Evolutionary conservation across 2,888 invertebrate genomes (phyloP).

Genomic region (Conchocele bisecta): DNA sequence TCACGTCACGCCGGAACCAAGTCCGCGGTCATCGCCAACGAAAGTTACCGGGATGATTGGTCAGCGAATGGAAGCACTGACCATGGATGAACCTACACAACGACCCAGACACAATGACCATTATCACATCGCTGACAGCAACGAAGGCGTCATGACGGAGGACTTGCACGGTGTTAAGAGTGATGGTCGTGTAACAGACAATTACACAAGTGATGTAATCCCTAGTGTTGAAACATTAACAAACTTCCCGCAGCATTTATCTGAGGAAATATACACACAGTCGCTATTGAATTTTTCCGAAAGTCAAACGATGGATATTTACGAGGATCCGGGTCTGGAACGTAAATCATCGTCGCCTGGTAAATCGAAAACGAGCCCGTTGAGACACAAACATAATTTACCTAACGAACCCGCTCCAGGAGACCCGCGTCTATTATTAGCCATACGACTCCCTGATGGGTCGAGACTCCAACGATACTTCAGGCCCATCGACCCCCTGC

Average conservation of each 20-base stretch:
- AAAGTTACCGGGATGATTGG: background rate
- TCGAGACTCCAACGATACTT: conserved; percentile 67
- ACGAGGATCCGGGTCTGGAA: background rate
- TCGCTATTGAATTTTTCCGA: conserved; percentile 39
- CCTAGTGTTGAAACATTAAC: conserved; percentile 46
- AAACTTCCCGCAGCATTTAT: conserved; percentile 46
- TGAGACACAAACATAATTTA: conserved; percentile 46
- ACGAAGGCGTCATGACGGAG: conserved; percentile 32
- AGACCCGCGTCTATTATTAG: conserved; percentile 61
- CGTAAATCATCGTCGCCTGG: background rate
- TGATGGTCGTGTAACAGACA: background rate
- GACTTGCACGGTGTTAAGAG: conserved; percentile 57
- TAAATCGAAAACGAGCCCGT: conserved; percentile 17
- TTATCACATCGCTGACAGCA: conserved; percentile 44
- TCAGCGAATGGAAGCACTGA: conserved; percentile 31
- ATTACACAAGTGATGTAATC: conserved; percentile 19
- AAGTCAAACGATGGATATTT: background rate
- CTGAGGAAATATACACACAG: conserved; percentile 48
- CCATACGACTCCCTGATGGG: conserved; percentile 68
- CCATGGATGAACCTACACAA: conserved; percentile 24
- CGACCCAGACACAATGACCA: too few relatives aligned
- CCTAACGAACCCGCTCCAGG: conserved; percentile 60
- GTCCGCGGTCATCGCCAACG: background rate
- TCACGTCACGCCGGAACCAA: conserved; percentile 6
- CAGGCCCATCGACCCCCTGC: conserved; percentile 55